Percentiles rank a stretch among this genome's conserved stretches.
phyloP scores from a whole-genome alignment of 2,797 vertebrate genomes.

The Hylomyscus alleni region DNA sequence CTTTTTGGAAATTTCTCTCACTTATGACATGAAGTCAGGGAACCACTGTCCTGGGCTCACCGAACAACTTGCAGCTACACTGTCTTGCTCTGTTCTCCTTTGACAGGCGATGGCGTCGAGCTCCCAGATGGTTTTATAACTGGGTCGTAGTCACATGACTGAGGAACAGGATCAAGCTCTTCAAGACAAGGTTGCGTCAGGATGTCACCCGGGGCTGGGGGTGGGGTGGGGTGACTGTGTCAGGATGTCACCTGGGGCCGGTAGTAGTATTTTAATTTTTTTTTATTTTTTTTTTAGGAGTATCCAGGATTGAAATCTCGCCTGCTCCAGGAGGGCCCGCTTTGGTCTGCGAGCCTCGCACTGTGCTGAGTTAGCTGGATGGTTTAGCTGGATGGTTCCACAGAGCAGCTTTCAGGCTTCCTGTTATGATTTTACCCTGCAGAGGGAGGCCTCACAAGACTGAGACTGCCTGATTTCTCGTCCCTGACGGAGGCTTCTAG shows the following conservation, averaged over 20 bases:
- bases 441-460: neutral
- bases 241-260: neutral
- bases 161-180: neutral
- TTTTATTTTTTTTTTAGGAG: too few species aligned
- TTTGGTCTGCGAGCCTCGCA: neutral
- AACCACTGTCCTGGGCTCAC: neutral
- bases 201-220: neutral
- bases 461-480: neutral
- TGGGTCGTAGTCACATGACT: neutral
- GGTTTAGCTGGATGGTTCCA: neutral
- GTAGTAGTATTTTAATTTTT: neutral
- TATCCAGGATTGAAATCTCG: neutral
- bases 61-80: too few species aligned
- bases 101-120: neutral
- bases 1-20: neutral
- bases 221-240: too few species aligned
- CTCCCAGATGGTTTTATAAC: neutral
- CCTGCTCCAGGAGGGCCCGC: neutral
- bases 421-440: too few species aligned
- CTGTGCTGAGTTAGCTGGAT: neutral
- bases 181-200: neutral
- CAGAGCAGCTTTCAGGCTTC: neutral
- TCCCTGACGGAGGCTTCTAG: neutral
- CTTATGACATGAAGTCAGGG: neutral
- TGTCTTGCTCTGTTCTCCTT: neutral